Base-by-base conservation (phyloP, 2,797 vertebrate genomes). In the Vultur gryphus region DNA sequence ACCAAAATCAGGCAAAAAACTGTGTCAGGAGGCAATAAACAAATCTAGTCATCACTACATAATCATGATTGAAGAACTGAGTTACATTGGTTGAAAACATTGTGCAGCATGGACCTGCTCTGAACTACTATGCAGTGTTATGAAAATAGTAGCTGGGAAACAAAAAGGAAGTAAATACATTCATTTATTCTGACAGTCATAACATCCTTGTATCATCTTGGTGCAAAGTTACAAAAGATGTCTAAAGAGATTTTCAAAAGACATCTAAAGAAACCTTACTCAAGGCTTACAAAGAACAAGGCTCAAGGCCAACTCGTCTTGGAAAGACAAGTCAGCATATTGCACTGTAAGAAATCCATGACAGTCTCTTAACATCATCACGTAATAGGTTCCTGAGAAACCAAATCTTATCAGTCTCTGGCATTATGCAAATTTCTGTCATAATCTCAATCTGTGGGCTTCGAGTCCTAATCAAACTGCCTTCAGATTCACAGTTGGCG, bases 251-350 rank as follows among this genome's bases (percentile, higher is more conserved):
- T 96, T 97, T 97, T 96, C 96, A 72, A 97, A 95, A 95, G 95
- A 76, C 96, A 75, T 96, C 94, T 94, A 96, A 93, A 97, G 96
- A 96, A 96, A 92, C 96, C 96, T 97, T 82, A 97, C 94, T 97
- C 20, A 17, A 96, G 95, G 95, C 93, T 96, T 84, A 96, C 93
- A 95, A 96, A 94, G 96, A 97, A 97, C 94, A 84, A 97, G 96
- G 96, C 96, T 97, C 96, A 96, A 97, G 96, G 96, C 96, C 96
- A 97, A 97, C 89, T 95, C 66, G 33, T 97, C 94, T 97, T 97
- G 96, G 96, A 96, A 97, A 97, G 96, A 96, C 95, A 97, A 96
- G 96, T 97, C 95, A 97, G 96, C 96, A 97, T 96, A 97, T 97
- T 96, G 96, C 96, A 96, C 94, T 96, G 96, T 84, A 97, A 97